Evolutionary conservation across 2,797 vertebrate species (phyloP).

Genomic region (Bryconaethiops microstoma): DNA sequence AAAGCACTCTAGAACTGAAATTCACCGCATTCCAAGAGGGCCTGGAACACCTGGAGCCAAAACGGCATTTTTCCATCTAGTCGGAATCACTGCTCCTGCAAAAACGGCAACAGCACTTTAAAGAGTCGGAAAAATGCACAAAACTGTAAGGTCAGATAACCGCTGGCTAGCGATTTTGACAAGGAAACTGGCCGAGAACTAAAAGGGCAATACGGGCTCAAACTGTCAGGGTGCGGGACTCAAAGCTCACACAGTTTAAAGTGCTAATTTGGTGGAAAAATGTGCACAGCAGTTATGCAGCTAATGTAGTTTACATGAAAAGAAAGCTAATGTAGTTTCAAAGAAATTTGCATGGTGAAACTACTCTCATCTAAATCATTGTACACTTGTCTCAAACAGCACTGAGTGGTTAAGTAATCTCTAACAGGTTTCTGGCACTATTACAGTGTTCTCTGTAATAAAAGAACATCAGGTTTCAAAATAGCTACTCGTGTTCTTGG

Average conservation of each 20-base stretch:
- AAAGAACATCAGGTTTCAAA: no score
- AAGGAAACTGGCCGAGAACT: background rate
- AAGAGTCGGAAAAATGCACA: conserved; percentile 12
- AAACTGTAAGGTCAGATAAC: background rate
- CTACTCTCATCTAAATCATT: background rate
- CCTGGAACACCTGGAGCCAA: conserved; percentile 41
- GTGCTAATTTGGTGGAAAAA: no score
- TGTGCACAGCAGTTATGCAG: no score
- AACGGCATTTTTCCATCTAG: conserved; percentile 2
- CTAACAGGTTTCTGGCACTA: background rate
- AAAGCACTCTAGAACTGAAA: conserved; percentile 15
- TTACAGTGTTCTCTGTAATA: background rate
- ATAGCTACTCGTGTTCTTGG: no score
- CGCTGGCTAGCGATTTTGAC: background rate
- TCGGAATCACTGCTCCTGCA: background rate
- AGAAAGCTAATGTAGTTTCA: no score
- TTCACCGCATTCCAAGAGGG: conserved; percentile 24
- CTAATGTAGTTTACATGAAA: no score
- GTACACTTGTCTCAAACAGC: background rate
- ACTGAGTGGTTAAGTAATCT: background rate
- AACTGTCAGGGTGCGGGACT: background rate
- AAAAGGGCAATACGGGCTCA: background rate
- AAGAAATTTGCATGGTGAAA: no score
- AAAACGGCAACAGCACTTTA: conserved; percentile 1
- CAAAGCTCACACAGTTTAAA: background rate